A percentile compares a stretch with the other conserved stretches of the same genome.
Conservation (phyloP, 1,140 invertebrate genomes). For the Lasioglossum baleicum region DNA sequence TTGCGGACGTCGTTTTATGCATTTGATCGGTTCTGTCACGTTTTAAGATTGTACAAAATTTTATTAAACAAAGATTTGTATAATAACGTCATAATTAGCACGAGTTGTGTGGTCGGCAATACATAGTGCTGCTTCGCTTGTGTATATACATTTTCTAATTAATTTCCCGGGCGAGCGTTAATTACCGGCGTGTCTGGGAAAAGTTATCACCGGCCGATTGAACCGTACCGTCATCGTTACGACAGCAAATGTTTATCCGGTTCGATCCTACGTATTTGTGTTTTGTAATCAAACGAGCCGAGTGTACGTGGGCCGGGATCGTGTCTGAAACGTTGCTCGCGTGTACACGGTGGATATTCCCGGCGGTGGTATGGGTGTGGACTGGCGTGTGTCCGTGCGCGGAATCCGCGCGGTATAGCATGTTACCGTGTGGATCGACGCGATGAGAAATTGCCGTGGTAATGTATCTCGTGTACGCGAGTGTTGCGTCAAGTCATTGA, state of each 20-base stretch:
- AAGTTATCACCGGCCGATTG: background rate
- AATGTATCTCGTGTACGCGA: constrained; percentile 68
- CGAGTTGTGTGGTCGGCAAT: too few relatives aligned
- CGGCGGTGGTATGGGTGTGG: constrained; percentile 8
- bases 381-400: background rate
- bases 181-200: constrained; percentile 29
- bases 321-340: constrained; percentile 39
- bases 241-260: constrained; percentile 22
- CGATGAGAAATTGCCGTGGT: constrained; percentile 63
- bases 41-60: too few relatives aligned
- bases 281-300: constrained; percentile 51
- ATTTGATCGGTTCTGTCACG: too few relatives aligned
- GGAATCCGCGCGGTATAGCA: constrained; percentile 39
- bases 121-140: too few relatives aligned
- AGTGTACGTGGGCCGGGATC: constrained; percentile 32
- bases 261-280: constrained; percentile 29
- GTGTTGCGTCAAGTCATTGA: constrained; percentile 69
- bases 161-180: constrained; percentile 20
- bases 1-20: too few relatives aligned
- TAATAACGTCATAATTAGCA: too few relatives aligned
- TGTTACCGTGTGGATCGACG: constrained; percentile 29
- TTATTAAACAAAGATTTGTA: too few relatives aligned
- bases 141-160: constrained; percentile 3
- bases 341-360: constrained; percentile 41
- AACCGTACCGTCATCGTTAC: constrained; percentile 1